Conservation (phyloP, 2,888 invertebrate species). For the Agrotis segetum region DNA sequence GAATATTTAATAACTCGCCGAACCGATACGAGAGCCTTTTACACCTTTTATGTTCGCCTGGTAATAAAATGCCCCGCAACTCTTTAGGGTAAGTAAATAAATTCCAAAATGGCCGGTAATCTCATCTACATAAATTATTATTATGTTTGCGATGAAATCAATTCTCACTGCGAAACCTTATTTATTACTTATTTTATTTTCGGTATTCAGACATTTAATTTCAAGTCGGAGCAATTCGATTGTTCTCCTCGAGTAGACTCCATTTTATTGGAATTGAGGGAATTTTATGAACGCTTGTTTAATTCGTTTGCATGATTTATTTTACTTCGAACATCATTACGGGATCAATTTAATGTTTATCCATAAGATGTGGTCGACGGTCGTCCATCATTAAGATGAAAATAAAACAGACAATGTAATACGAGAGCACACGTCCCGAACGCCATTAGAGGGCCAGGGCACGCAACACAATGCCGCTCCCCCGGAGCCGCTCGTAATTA, state of each 20-base stretch:
- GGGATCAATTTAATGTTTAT: slow-evolving; percentile 58
- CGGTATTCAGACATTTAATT: slow-evolving; percentile 55
- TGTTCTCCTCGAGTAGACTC: slow-evolving; percentile 28
- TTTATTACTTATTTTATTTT: slow-evolving; percentile 71
- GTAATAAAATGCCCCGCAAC: slow-evolving; percentile 71
- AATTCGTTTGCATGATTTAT: slow-evolving; percentile 59
- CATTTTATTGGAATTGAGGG: slow-evolving; percentile 35
- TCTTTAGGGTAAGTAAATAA: slow-evolving; percentile 72
- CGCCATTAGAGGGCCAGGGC: slow-evolving; percentile 72
- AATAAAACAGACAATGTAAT: slow-evolving; percentile 76
- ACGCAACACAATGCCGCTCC: slow-evolving; percentile 78
- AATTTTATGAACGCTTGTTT: slow-evolving; percentile 35
- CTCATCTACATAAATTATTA: slow-evolving; percentile 65
- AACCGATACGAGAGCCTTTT: slow-evolving; percentile 67
- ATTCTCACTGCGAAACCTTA: slow-evolving; percentile 65
- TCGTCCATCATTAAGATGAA: slow-evolving; percentile 71
- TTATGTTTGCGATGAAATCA: slow-evolving; percentile 73
- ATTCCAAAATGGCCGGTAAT: slow-evolving; percentile 68
- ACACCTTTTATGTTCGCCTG: slow-evolving; percentile 73
- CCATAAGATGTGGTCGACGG: slow-evolving; percentile 63
- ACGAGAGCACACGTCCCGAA: slow-evolving; percentile 71
- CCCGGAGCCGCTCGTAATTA: slow-evolving; percentile 82
- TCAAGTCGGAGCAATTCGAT: slow-evolving; percentile 48
- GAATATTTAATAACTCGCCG: slow-evolving; percentile 74
- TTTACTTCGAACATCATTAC: slow-evolving; percentile 39